A percentile compares a stretch with the other conserved stretches of the same genome.
These are phyloP conservation scores for Petrolisthes manimaculis DNA, from an alignment of 2,888 invertebrate genomes.

Conservation along the genomic window DNA sequence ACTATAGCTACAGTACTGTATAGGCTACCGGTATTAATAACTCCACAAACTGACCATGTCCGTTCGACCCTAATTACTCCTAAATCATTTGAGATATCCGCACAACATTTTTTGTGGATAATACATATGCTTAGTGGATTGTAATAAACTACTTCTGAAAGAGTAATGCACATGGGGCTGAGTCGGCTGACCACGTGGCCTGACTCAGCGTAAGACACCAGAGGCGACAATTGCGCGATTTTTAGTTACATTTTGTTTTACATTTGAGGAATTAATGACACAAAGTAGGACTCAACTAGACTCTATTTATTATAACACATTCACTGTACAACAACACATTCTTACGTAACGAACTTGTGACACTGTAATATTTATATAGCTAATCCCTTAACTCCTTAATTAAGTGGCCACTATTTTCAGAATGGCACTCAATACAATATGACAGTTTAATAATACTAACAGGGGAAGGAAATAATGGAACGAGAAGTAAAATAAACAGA, in stretches of 20 bases:
- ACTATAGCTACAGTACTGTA: too few relatives aligned
- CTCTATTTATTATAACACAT: constrained; percentile 44
- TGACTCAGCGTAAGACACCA: too few relatives aligned
- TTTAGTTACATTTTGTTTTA: background rate
- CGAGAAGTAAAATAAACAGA: background rate
- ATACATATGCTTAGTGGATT: too few relatives aligned
- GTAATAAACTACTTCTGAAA: too few relatives aligned
- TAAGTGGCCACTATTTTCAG: background rate
- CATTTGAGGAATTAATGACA: background rate
- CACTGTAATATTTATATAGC: constrained; percentile 8
- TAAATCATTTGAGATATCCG: too few relatives aligned
- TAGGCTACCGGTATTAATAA: too few relatives aligned
- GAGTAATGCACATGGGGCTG: too few relatives aligned
- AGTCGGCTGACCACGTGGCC: too few relatives aligned
- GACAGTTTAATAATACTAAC: background rate
- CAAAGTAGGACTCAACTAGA: background rate
- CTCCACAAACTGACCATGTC: too few relatives aligned
- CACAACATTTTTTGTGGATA: too few relatives aligned
- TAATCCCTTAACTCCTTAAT: background rate
- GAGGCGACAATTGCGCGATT: too few relatives aligned
- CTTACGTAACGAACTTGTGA: constrained; percentile 30
- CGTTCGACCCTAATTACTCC: too few relatives aligned
- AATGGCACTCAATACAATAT: background rate
- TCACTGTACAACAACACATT: constrained; percentile 48
- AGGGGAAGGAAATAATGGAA: background rate